Percentiles rank a stretch among this genome's conserved stretches.
These are phyloP conservation scores for Parthenolecanium corni DNA, from an alignment of 2,888 invertebrate species.

Conservation along the genomic window DNA sequence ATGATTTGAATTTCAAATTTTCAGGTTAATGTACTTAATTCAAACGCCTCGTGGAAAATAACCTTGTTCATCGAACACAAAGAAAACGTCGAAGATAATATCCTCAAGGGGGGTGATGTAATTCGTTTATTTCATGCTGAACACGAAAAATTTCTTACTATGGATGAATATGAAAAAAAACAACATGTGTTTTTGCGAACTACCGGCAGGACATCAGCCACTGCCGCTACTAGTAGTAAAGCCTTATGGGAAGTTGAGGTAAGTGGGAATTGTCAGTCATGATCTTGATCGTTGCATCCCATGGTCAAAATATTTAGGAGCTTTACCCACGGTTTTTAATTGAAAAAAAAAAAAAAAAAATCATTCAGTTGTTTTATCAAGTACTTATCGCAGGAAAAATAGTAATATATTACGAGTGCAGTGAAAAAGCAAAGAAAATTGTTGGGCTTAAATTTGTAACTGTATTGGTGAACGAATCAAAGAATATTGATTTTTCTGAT, in stretches of 20 bases:
- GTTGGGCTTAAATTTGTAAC: too few relatives aligned
- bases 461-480: too few relatives aligned
- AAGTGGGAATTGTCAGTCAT: constrained; percentile 12
- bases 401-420: too few relatives aligned
- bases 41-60: constrained; percentile 75
- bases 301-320: too few relatives aligned
- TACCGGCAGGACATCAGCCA: constrained; percentile 88
- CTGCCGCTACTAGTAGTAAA: constrained; percentile 96
- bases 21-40: constrained; percentile 31
- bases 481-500: too few relatives aligned
- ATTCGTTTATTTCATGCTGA: constrained; percentile 67
- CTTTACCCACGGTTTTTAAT: too few relatives aligned
- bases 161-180: constrained; percentile 89
- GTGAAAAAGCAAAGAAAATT: too few relatives aligned
- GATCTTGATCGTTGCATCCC: too few relatives aligned
- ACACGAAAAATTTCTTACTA: constrained; percentile 93
- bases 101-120: constrained; percentile 85
- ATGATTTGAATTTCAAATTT: background rate
- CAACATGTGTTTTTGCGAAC: constrained; percentile 89
- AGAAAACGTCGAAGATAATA: constrained; percentile 93
- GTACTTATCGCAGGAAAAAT: too few relatives aligned
- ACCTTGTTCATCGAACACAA: constrained; percentile 91
- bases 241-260: constrained; percentile 97
- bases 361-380: too few relatives aligned
- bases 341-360: too few relatives aligned